Percentiles rank a stretch among this genome's conserved stretches.
phyloP scores from a whole-genome alignment of 2,888 invertebrate species.

The Cynaeus angustus region DNA sequence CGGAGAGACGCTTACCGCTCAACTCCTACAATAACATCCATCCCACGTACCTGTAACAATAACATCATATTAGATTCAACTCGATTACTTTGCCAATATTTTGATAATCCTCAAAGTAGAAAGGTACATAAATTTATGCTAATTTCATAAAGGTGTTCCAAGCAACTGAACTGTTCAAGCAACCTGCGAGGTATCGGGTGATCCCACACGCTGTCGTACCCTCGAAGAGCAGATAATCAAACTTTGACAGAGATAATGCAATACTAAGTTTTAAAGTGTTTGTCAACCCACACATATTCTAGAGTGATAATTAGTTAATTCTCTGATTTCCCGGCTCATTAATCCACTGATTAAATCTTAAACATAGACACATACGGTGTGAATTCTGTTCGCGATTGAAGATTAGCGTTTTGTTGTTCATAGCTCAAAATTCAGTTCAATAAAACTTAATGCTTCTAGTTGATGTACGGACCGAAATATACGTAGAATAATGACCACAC shows the following conservation, averaged over 20 bases:
- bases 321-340: not conserved
- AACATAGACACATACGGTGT: too few relatives aligned
- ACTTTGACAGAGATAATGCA: not conserved
- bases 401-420: too few relatives aligned
- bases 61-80: constrained; percentile 40
- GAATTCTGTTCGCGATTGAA: too few relatives aligned
- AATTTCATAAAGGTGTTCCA: constrained; percentile 21
- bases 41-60: constrained; percentile 48
- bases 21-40: constrained; percentile 36
- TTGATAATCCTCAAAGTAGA: constrained; percentile 13
- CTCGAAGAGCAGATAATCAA: not conserved
- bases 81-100: constrained; percentile 40
- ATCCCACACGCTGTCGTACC: too few relatives aligned
- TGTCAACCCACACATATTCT: not conserved
- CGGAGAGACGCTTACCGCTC: constrained; percentile 37
- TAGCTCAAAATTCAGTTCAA: too few relatives aligned
- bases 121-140: constrained; percentile 23
- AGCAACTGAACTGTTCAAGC: not conserved
- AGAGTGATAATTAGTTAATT: not conserved
- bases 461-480: too few relatives aligned
- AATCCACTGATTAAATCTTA: too few relatives aligned
- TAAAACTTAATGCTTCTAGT: too few relatives aligned
- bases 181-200: not conserved
- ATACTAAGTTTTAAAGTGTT: not conserved
- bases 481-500: constrained; percentile 13